Evolutionary conservation across 2,113 vertebrate genomes (phyloP).

Genomic region (Grammomys surdaster): DNA sequence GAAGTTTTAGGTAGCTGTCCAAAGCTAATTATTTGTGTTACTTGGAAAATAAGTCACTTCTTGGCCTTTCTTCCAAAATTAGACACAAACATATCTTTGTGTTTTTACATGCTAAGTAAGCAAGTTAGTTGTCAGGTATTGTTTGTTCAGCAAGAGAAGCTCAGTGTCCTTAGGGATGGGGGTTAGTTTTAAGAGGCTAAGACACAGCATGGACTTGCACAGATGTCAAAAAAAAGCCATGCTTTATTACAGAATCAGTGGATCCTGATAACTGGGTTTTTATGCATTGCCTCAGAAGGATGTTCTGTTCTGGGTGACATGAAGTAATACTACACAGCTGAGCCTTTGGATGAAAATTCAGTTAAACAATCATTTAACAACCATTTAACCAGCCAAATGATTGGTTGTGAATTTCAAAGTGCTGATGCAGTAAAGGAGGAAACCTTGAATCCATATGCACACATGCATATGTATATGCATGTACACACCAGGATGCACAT

Average conservation of each 20-base stretch:
- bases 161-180: slow-evolving; percentile 53
- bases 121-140: slow-evolving; percentile 37
- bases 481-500: too few relatives aligned
- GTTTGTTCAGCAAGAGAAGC: slow-evolving; percentile 63
- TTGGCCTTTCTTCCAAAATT: slow-evolving; percentile 66
- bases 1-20: slow-evolving; percentile 51
- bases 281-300: not conserved
- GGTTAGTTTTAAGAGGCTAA: slow-evolving; percentile 52
- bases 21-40: slow-evolving; percentile 62
- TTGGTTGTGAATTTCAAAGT: not conserved
- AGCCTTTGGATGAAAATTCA: slow-evolving; percentile 31
- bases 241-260: slow-evolving; percentile 46
- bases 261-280: not conserved
- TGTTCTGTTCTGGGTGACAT: not conserved
- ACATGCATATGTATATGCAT: too few relatives aligned
- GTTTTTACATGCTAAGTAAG: slow-evolving; percentile 28
- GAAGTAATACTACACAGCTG: not conserved
- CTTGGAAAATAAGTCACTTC: slow-evolving; percentile 58
- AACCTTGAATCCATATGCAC: not conserved
- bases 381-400: not conserved
- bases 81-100: slow-evolving; percentile 51
- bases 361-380: not conserved
- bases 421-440: not conserved
- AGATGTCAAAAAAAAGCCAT: slow-evolving; percentile 60
- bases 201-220: not conserved